Conservation (phyloP, 53 echinoderm and acorn worm species). For the Zoroaster sp. region DNA sequence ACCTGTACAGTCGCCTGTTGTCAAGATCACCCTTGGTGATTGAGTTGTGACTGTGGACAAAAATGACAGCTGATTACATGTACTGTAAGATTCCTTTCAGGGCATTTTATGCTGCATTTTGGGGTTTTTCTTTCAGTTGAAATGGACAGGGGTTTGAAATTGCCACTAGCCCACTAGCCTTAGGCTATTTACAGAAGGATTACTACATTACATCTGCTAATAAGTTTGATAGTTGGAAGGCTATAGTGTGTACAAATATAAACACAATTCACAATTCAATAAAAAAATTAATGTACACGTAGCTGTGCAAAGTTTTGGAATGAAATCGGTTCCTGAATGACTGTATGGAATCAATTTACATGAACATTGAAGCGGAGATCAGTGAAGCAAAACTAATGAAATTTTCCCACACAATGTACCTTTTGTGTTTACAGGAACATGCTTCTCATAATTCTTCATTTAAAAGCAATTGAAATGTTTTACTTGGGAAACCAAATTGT, state of each 20-base stretch:
- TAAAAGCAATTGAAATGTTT: not conserved
- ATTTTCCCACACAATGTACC: not conserved
- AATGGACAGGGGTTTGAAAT: not conserved
- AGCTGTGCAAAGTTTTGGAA: no score
- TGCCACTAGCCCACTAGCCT: no score
- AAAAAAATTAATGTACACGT: no score
- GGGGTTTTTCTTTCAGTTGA: not conserved
- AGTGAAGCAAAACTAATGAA: not conserved
- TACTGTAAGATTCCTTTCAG: not conserved
- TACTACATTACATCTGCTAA: no score
- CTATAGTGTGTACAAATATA: no score
- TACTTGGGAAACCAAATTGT: not conserved
- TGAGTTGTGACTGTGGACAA: not conserved
- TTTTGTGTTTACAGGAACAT: not conserved
- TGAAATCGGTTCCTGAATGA: no score
- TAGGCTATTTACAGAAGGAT: no score
- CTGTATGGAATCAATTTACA: no score
- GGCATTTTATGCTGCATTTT: not conserved
- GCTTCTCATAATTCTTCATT: not conserved
- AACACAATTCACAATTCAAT: no score
- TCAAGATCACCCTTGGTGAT: not conserved
- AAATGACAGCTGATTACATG: not conserved
- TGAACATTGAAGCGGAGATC: not conserved
- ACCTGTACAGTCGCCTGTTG: not conserved
- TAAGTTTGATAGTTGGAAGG: no score